Base-by-base conservation (phyloP, 2,113 vertebrate species). In the Syngnathoides biaculeatus region DNA sequence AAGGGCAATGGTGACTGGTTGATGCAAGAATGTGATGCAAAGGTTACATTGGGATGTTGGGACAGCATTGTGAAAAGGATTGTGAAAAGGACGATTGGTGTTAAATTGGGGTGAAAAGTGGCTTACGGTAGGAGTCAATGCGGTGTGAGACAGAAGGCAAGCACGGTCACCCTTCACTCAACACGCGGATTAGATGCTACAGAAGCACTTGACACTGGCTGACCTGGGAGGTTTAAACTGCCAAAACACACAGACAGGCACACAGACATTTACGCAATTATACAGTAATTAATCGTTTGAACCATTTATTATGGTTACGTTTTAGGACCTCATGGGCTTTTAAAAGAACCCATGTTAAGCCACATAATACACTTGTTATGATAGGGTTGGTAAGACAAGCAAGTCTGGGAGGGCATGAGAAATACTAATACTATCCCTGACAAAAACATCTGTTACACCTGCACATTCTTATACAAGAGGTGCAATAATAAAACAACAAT, bases 31-130 rank as follows among this genome's bases (percentile, higher is more conserved):
- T 43, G 77, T 55, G 47, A 19, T 74, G 72, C 19, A 45, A 62
- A 78, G 72, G 80, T 81, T 72, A 69, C 15, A 61, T 11, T 20
- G 65, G 53, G 73, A 68, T 70, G 78, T 10, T 12, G 53, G 52
- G 76, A 57, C 70, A 71, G 78, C 69, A 77, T 80, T 84, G 78
- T 87, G 84, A 83, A 83, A 81, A 73, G 79, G 85, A 77, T 80
- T 84, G 78, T 87, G 84, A 83, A 83, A 81, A 73, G 79, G 85
- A 83, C 73, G 77, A 86, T 87, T 87, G 82, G 85, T 88, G 88
- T 88, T 88, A 88, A 89, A 89, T 89, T 88, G 86, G 77, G 88
- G 84, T 87, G 86, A 89, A 89, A 88, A 87, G 81, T 84, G 69
- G 84, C 84, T 88, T 85, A 82, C 78, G 71, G 66, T 43, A 66